These are phyloP conservation scores for Microcebus murinus DNA, from an alignment of 2,113 vertebrate species.

Conservation along the genomic window DNA sequence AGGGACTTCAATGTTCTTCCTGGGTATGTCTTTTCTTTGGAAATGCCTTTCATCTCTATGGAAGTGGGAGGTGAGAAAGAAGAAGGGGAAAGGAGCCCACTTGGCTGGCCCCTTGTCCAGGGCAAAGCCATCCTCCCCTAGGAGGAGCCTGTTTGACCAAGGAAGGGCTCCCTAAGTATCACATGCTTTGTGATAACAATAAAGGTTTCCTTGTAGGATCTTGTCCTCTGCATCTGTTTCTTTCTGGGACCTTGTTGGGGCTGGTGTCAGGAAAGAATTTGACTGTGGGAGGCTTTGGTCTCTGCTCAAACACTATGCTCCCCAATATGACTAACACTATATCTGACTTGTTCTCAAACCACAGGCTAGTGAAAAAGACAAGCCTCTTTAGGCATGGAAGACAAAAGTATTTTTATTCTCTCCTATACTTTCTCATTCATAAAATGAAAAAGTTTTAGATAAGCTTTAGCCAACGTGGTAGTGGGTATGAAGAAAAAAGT, in stretches of 20 bases:
- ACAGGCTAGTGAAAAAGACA: not conserved
- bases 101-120: not conserved
- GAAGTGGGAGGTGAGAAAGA: not conserved
- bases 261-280: slow-evolving; percentile 34
- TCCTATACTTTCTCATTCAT: slow-evolving; percentile 3
- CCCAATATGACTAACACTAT: not conserved
- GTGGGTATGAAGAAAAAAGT: not conserved
- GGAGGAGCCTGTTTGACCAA: not conserved
- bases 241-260: not conserved
- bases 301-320: not conserved
- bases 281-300: not conserved
- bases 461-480: slow-evolving; percentile 5
- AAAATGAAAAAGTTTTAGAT: slow-evolving; percentile 22
- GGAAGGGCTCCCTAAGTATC: not conserved
- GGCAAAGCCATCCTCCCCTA: not conserved
- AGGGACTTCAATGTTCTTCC: not conserved
- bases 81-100: not conserved
- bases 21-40: not conserved
- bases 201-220: not conserved
- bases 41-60: not conserved
- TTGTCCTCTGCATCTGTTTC: not conserved
- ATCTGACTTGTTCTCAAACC: not conserved
- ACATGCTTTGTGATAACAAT: not conserved
- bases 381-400: slow-evolving; percentile 1
- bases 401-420: slow-evolving; percentile 8